Percentiles rank a stretch among this genome's conserved stretches.
These are phyloP conservation scores for Rhinogobio ventralis DNA, from an alignment of 2,797 vertebrate genomes.

Conservation along the genomic window DNA sequence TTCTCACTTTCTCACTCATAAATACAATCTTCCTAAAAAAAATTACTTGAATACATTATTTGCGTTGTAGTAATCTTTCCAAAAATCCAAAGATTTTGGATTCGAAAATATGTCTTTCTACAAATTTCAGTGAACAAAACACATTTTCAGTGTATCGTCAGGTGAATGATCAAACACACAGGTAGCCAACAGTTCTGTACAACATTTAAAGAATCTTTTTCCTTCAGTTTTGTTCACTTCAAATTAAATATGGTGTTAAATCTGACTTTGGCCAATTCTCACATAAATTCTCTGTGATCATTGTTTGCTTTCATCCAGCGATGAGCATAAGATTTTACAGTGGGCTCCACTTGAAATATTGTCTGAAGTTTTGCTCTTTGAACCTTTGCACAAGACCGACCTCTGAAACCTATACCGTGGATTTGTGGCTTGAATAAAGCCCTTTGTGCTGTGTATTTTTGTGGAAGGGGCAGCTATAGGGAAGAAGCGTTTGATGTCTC, in stretches of 20 bases:
- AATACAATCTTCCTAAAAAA: not conserved
- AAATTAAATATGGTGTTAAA: not conserved
- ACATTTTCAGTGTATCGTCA: not conserved
- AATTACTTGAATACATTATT: not conserved
- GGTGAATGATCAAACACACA: not conserved
- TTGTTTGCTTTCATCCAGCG: not conserved
- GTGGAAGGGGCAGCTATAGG: slow-evolving; percentile 52
- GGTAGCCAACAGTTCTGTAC: not conserved
- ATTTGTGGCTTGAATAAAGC: slow-evolving; percentile 34
- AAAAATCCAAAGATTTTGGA: not conserved
- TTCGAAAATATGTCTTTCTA: not conserved
- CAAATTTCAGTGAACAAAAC: not conserved
- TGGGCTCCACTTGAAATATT: slow-evolving; percentile 3
- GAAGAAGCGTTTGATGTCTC: slow-evolving; percentile 68
- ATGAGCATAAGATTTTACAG: slow-evolving; percentile 9
- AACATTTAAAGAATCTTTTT: not conserved
- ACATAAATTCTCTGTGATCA: not conserved
- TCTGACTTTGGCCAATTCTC: not conserved
- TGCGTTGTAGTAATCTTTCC: not conserved
- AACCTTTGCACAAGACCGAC: slow-evolving; percentile 10
- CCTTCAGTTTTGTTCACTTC: slow-evolving; percentile 6
- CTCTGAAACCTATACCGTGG: not conserved
- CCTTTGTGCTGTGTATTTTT: slow-evolving; percentile 28
- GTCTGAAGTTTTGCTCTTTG: slow-evolving; percentile 33
- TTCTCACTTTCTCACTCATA: not conserved